phyloP scores from a whole-genome alignment of 2,113 vertebrate genomes.

The Drymodes brunneopygia region DNA sequence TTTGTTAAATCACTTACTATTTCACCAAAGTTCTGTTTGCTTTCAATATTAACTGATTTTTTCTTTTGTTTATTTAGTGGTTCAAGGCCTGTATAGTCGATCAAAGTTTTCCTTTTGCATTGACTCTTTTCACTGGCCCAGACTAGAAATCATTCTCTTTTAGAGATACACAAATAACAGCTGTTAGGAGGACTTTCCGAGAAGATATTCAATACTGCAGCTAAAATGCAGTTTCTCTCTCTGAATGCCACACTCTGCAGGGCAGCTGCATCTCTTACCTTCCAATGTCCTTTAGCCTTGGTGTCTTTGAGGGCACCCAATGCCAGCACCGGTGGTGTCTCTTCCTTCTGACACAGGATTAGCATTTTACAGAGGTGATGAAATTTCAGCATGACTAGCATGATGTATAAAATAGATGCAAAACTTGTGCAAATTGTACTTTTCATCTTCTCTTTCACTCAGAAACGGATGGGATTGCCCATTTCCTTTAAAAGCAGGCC shows the following conservation, averaged over 20 bases:
- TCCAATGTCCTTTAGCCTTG: background rate
- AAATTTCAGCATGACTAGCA: background rate
- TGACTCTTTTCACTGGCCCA: background rate
- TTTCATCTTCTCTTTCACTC: background rate
- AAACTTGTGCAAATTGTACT: background rate
- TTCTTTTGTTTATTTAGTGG: background rate
- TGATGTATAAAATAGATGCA: background rate
- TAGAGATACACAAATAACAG: background rate
- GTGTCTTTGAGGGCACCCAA: background rate
- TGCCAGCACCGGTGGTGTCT: background rate
- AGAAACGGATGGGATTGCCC: background rate
- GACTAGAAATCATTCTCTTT: background rate
- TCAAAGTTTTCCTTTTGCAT: background rate
- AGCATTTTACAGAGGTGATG: background rate
- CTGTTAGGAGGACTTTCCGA: background rate
- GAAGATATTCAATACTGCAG: background rate
- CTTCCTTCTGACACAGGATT: background rate
- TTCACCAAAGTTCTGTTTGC: background rate
- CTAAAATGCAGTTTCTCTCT: background rate
- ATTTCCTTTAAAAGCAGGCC: constrained; percentile 37
- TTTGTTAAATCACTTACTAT: background rate
- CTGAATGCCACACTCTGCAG: background rate
- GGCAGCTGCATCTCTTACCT: background rate
- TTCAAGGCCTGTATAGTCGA: background rate
- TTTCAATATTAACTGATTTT: background rate